These are phyloP conservation scores for Cyclina sinensis DNA, from an alignment of 1,140 invertebrate species.

Conservation along the genomic window DNA sequence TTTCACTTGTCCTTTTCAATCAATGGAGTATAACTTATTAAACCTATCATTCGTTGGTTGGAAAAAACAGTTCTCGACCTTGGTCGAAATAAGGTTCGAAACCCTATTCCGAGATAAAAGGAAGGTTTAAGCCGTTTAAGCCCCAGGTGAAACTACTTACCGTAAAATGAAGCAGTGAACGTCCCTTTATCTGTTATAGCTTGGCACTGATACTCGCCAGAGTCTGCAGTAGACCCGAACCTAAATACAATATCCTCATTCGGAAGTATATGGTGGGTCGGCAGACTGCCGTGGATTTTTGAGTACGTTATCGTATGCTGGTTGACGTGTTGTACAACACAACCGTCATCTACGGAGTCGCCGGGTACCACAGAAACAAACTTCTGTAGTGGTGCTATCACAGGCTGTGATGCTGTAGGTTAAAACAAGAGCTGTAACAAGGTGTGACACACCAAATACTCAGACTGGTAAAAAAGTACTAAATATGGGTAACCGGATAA, in stretches of 20 bases:
- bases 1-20: no score
- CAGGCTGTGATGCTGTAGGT: neutral
- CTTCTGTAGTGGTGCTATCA: neutral
- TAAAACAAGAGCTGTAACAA: no score
- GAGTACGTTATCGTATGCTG: neutral
- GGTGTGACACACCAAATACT: no score
- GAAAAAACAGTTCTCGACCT: no score
- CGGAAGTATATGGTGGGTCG: slow-evolving; percentile 12
- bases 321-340: slow-evolving; percentile 25
- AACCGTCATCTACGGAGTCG: slow-evolving; percentile 49
- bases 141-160: slow-evolving; percentile 2
- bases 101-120: no score
- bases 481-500: no score
- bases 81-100: no score
- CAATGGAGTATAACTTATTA: no score
- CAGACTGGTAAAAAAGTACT: no score
- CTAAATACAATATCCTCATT: slow-evolving; percentile 44
- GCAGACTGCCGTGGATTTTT: slow-evolving; percentile 41
- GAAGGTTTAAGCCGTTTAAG: no score
- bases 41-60: no score
- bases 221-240: slow-evolving; percentile 5
- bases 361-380: slow-evolving; percentile 44
- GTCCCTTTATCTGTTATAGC: slow-evolving; percentile 49
- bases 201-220: slow-evolving; percentile 52
- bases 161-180: slow-evolving; percentile 48